Conservation (phyloP, 2,797 vertebrate genomes). For the Clarias laeviceps region DNA sequence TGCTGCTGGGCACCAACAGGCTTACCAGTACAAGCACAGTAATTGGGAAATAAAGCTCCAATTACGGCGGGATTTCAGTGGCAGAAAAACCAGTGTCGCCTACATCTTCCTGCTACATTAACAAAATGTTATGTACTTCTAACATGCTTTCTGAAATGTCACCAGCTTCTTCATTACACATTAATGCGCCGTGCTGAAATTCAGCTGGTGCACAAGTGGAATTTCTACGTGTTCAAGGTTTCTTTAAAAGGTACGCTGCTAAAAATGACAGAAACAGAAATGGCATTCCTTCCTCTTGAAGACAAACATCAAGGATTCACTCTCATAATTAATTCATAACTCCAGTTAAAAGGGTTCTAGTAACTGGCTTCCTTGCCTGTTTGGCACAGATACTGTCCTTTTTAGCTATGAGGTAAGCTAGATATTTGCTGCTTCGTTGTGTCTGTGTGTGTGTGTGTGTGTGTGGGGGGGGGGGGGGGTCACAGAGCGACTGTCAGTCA, state of each 20-base stretch:
- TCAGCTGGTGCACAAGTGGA: constrained; percentile 62
- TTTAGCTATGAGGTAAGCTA: constrained; percentile 71
- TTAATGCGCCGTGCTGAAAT: constrained; percentile 63
- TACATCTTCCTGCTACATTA: constrained; percentile 18
- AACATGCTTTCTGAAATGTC: constrained; percentile 57
- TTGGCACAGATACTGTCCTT: constrained; percentile 69
- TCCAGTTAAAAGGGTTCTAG: constrained; percentile 73
- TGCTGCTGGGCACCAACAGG: constrained; percentile 41
- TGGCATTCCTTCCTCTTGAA: constrained; percentile 72
- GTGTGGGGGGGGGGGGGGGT: not conserved
- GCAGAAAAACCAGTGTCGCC: constrained; percentile 28
- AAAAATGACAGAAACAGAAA: constrained; percentile 53
- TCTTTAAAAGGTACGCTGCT: constrained; percentile 60
- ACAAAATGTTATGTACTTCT: constrained; percentile 38
- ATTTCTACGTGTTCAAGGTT: constrained; percentile 67
- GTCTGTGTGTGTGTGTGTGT: too few relatives aligned
- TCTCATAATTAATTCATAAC: constrained; percentile 81
- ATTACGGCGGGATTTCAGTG: constrained; percentile 11
- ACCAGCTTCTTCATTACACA: constrained; percentile 66
- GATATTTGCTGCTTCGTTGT: constrained; percentile 28
- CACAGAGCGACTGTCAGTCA: constrained; percentile 13
- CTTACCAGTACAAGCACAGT: constrained; percentile 40
- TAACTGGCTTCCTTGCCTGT: constrained; percentile 74
- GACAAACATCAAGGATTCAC: constrained; percentile 74
- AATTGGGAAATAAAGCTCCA: constrained; percentile 36